Percentiles rank a stretch among this genome's conserved stretches.
Evolutionary conservation across 1,140 invertebrate species (phyloP).

Genomic region (Colletes gigas): DNA sequence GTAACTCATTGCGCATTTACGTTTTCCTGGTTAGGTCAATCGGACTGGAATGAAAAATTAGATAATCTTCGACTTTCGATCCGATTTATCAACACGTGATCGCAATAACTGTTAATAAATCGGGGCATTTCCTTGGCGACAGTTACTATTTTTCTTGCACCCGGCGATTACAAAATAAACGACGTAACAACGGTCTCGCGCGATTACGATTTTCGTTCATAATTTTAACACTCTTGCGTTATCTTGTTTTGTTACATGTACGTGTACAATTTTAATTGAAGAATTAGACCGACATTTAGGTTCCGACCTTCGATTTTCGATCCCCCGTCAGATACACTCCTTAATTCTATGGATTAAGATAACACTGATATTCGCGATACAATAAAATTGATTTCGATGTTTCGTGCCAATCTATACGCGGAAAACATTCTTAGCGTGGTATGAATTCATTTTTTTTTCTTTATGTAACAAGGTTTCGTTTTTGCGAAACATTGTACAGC

Average conservation of each 20-base stretch:
- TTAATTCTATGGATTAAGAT: too few relatives aligned
- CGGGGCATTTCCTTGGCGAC: background rate
- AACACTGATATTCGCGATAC: too few relatives aligned
- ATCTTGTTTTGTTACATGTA: background rate
- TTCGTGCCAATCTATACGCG: too few relatives aligned
- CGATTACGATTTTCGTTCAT: background rate
- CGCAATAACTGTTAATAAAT: constrained; percentile 10
- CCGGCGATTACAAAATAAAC: background rate
- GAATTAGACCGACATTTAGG: background rate
- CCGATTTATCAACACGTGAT: background rate
- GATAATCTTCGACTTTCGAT: constrained; percentile 30
- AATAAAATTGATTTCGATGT: too few relatives aligned
- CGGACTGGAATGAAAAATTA: constrained; percentile 4
- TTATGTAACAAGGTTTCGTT: too few relatives aligned
- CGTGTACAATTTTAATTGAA: too few relatives aligned
- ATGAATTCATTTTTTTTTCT: too few relatives aligned
- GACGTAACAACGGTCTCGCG: background rate
- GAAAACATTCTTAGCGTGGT: too few relatives aligned
- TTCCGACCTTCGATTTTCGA: background rate
- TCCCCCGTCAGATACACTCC: too few relatives aligned
- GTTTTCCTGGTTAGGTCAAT: background rate
- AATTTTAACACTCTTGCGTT: background rate
- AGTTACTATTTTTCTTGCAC: background rate
- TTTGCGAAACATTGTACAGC: too few relatives aligned
- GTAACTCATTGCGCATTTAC: constrained; percentile 4